Conservation (phyloP, 2,888 invertebrate genomes). For the Drosophila helvetica region DNA sequence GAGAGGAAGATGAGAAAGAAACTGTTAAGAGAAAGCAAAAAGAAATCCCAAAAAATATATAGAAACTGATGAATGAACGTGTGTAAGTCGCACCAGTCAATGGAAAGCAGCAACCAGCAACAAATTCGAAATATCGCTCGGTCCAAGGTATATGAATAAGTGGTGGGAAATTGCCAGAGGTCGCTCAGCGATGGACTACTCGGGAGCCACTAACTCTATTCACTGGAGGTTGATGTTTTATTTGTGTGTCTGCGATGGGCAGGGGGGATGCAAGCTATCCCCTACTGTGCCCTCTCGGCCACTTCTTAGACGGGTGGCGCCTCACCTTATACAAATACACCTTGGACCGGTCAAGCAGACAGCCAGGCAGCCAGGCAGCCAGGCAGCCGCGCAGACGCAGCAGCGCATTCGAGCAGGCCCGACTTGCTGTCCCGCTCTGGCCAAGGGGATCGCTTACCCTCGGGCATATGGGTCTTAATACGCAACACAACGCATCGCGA, state of each 20-base stretch:
- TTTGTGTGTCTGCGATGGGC: no score
- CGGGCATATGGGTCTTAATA: slow-evolving; percentile 51
- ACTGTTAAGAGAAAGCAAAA: slow-evolving; percentile 39
- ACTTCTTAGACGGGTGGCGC: no score
- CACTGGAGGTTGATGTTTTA: no score
- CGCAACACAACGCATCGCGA: slow-evolving; percentile 70
- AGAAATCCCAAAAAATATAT: slow-evolving; percentile 25
- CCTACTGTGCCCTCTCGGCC: no score
- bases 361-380: slow-evolving; percentile 38
- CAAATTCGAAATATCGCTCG: slow-evolving; percentile 12
- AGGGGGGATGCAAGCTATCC: no score
- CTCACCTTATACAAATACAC: slow-evolving; percentile 3
- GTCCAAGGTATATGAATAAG: slow-evolving; percentile 6
- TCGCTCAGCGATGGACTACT: neutral
- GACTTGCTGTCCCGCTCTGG: neutral
- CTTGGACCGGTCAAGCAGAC: slow-evolving; percentile 66
- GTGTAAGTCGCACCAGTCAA: slow-evolving; percentile 48
- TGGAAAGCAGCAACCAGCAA: slow-evolving; percentile 36
- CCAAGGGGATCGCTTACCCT: slow-evolving; percentile 13
- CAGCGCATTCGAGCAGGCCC: neutral
- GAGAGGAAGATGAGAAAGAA: slow-evolving; percentile 18
- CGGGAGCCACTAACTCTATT: no score
- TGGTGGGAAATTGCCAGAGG: neutral
- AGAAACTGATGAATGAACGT: slow-evolving; percentile 70
- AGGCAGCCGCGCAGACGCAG: slow-evolving; percentile 25